Evolutionary conservation across 2,113 vertebrate genomes (phyloP).

Genomic region (Siniperca knerii): DNA sequence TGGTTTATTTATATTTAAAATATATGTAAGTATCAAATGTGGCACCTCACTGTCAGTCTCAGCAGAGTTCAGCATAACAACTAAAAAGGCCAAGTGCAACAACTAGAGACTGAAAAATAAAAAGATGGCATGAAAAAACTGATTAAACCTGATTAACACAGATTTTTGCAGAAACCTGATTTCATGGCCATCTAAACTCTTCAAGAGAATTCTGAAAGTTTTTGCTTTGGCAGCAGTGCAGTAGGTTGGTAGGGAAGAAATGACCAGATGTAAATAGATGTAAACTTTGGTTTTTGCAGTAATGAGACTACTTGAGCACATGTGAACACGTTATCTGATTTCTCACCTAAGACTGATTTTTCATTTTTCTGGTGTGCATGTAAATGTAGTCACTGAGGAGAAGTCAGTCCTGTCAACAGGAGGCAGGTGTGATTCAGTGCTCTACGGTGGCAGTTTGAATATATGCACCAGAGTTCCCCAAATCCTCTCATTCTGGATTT

Average conservation of each 20-base stretch:
- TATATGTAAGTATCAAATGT: not conserved
- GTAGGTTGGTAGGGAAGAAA: not conserved
- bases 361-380: conserved; percentile 13
- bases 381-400: conserved; percentile 26
- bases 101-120: too few relatives aligned
- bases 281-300: not conserved
- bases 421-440: conserved; percentile 27
- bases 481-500: conserved; percentile 41
- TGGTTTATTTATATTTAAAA: not conserved
- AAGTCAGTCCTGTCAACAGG: conserved; percentile 32
- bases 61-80: not conserved
- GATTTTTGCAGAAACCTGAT: not conserved
- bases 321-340: not conserved
- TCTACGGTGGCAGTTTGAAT: conserved; percentile 23
- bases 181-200: not conserved
- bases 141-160: not conserved
- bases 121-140: not conserved
- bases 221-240: not conserved
- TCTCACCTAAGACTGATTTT: not conserved
- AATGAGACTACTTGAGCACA: not conserved
- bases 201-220: not conserved
- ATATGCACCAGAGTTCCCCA: conserved; percentile 22
- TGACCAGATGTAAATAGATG: not conserved
- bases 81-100: not conserved
- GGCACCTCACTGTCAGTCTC: not conserved